Percentiles rank a stretch among this genome's conserved stretches.
Evolutionary conservation across 2,113 vertebrate genomes (phyloP).

Genomic region (Nanger granti): DNA sequence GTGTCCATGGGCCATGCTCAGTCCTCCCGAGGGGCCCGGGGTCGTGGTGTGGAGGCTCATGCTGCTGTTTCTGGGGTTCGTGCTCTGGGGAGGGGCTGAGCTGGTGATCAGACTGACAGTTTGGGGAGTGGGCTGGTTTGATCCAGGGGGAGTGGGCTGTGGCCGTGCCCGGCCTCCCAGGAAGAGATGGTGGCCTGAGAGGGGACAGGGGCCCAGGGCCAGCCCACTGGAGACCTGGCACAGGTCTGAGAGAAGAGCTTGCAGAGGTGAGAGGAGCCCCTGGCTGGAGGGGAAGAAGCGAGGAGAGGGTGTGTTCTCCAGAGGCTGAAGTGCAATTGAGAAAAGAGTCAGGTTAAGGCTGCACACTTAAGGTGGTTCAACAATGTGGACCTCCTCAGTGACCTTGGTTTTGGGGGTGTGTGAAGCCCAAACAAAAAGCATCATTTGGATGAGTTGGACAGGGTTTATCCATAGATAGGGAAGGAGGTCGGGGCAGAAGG

Average conservation of each 20-base stretch:
- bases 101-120: background rate
- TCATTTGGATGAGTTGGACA: background rate
- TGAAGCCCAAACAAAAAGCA: background rate
- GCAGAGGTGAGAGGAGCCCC: background rate
- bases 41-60: no score
- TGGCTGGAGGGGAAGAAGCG: background rate
- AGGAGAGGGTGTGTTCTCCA: background rate
- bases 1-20: no score
- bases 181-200: background rate
- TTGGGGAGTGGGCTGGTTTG: background rate
- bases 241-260: background rate
- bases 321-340: background rate
- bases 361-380: background rate
- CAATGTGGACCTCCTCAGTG: background rate
- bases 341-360: background rate
- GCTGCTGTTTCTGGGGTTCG: no score
- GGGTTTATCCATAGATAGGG: background rate
- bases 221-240: background rate
- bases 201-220: background rate
- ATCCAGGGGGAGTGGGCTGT: no score
- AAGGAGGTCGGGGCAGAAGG: background rate
- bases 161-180: rapidly evolving
- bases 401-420: background rate
- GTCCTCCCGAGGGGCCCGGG: no score
- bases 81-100: background rate